These are phyloP conservation scores for Notoglanidium macrostoma DNA, from an alignment of 2,797 vertebrate species.

Conservation along the genomic window DNA sequence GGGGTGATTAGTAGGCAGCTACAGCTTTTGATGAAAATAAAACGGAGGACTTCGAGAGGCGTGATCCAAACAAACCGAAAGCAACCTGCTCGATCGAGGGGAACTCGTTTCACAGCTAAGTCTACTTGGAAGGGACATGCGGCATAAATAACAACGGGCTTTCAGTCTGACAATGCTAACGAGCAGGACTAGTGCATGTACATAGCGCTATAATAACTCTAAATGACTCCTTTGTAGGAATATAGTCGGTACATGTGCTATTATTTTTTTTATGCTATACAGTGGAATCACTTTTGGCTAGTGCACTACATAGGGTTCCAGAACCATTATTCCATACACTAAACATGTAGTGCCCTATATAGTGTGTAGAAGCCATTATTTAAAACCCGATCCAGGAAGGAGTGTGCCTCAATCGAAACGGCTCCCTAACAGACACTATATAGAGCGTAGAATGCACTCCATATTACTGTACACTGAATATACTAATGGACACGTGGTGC, in stretches of 20 bases:
- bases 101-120: background rate
- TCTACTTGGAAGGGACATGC: slow-evolving; percentile 28
- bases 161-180: background rate
- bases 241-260: background rate
- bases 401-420: background rate
- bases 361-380: background rate
- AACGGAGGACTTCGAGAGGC: slow-evolving; percentile 24
- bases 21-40: slow-evolving; percentile 24
- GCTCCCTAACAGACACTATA: background rate
- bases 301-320: background rate
- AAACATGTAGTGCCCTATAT: background rate
- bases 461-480: background rate
- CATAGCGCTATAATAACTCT: background rate
- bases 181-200: background rate
- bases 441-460: background rate
- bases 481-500: background rate
- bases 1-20: slow-evolving; percentile 32
- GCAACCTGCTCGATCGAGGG: background rate
- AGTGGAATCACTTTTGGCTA: background rate
- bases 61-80: slow-evolving; percentile 3
- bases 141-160: slow-evolving; percentile 70
- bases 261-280: background rate
- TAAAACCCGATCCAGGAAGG: background rate
- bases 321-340: background rate
- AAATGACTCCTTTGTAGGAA: background rate